phyloP scores from a whole-genome alignment of 2,888 invertebrate species.

The Euspilapteryx auroguttella region DNA sequence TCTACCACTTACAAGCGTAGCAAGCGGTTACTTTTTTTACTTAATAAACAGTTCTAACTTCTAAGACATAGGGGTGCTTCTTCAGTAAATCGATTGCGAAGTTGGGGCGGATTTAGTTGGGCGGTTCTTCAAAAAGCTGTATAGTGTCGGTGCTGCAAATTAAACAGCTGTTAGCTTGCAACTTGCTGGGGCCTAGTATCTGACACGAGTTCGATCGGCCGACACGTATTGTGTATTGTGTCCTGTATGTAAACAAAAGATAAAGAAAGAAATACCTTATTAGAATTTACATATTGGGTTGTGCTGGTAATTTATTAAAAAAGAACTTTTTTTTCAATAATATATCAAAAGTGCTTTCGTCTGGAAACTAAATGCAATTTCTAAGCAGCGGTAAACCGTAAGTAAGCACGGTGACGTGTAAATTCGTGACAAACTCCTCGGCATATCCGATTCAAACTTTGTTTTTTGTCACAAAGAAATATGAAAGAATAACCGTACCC shows the following conservation, averaged over 20 bases:
- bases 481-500: no score
- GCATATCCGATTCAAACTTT: no score
- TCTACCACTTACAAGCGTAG: slow-evolving; percentile 34
- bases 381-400: no score
- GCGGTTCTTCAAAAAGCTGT: slow-evolving; percentile 15
- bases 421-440: no score
- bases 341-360: no score
- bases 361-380: no score
- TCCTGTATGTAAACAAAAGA: slow-evolving; percentile 4
- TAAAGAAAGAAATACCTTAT: no score
- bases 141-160: slow-evolving; percentile 47
- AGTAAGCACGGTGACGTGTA: no score
- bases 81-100: slow-evolving; percentile 10
- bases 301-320: no score
- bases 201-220: slow-evolving; percentile 21
- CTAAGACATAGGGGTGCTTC: slow-evolving; percentile 19
- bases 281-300: no score
- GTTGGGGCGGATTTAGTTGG: neutral
- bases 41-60: slow-evolving; percentile 19
- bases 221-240: slow-evolving; percentile 21
- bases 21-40: slow-evolving; percentile 28
- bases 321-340: no score
- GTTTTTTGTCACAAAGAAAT: no score
- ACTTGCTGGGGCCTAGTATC: slow-evolving; percentile 27
- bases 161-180: slow-evolving; percentile 45